Evolutionary conservation across 2,888 invertebrate genomes (phyloP), one percentile per base, ranked within the genome.

Genomic region (Anticlea derivata): DNA sequence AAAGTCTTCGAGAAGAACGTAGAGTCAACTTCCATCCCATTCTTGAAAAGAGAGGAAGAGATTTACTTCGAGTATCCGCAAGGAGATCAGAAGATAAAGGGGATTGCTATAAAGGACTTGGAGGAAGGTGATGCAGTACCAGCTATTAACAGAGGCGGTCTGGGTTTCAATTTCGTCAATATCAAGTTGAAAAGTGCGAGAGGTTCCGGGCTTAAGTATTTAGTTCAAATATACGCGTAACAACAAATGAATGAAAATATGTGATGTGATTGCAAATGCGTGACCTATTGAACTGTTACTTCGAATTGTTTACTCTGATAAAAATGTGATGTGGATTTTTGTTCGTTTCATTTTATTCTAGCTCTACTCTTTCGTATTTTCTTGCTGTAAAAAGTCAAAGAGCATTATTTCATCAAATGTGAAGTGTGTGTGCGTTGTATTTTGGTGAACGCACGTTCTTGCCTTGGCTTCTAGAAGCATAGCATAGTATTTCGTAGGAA

Each of bases 181-280:
- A 78, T 91, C 0, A 87, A 89, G 35, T 47, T 91, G 63, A 89
- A 87, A 54, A 89, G 91, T 41, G 85, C 83, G 52, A 59, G 88
- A 0, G 83, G 86, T 0, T 81, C 85, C 0, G 87, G 90, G 0
- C 80, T 75, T 12, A 83, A 74, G 34, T 91, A 63, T 58, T 52
- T 72, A 0, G 74, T 91, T 7, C 85, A 84, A 63, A 79, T 91
- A 17, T 91, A 80, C 58, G 91, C 84, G 49, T 90, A 57, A 80
- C 53, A 27, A 29, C 29, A 7, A 31, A 27, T 34, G 2, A 17
- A 6, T 13, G n/a, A n/a, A n/a, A n/a, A n/a, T n/a, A n/a, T n/a
- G n/a, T n/a, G 8, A 13, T 30, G 7, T 27, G 6, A 22, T 17
- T 7, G 24, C 26, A 7, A 24, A 13, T 10, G 12, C 23, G 26